Percentiles rank a stretch among this genome's conserved stretches.
Conservation (phyloP, 2,888 invertebrate species). For the Sicus ferrugineus region DNA sequence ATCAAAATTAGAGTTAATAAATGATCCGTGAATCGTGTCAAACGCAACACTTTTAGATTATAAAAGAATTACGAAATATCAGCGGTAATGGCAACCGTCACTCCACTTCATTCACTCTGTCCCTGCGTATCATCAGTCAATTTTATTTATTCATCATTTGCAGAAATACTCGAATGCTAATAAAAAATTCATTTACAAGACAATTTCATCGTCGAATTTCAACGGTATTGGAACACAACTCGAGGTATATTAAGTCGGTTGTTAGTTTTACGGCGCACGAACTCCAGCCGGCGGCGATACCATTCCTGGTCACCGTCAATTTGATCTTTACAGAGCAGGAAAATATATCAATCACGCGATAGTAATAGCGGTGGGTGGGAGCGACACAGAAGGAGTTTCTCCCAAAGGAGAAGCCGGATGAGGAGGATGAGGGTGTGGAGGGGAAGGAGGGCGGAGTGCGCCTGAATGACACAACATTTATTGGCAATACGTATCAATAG, state of each 20-base stretch:
- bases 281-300: no score
- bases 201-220: conserved; percentile 10
- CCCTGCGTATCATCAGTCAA: neutral
- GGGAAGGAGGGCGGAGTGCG: neutral
- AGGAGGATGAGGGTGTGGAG: neutral
- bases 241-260: conserved; percentile 8
- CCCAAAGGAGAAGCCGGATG: neutral
- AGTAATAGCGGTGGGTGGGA: no score
- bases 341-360: neutral
- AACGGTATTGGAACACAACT: neutral
- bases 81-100: neutral
- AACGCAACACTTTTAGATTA: neutral
- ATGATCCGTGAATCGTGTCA: neutral
- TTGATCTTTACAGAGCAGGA: neutral
- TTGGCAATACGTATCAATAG: conserved; percentile 23
- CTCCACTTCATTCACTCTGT: neutral
- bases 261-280: no score
- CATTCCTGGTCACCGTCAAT: neutral
- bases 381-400: no score
- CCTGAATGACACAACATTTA: conserved; percentile 18
- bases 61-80: neutral
- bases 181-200: conserved; percentile 21
- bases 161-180: neutral
- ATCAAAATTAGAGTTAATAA: neutral
- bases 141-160: neutral